Percentiles rank a stretch among this genome's conserved stretches.
Conservation (phyloP, 2,888 invertebrate species). For the Melikaiella ostensackeni region DNA sequence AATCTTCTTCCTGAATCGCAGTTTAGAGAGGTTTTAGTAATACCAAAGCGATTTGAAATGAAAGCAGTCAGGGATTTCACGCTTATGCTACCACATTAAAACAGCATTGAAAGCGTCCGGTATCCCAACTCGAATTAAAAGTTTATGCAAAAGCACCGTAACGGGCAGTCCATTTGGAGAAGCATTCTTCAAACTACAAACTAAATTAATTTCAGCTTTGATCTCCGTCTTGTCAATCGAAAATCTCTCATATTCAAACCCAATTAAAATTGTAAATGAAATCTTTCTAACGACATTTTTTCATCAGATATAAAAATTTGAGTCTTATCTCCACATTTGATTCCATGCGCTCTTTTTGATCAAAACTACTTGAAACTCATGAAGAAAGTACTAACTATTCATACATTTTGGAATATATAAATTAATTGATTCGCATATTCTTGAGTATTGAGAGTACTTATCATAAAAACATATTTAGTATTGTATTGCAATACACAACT, state of each 20-base stretch:
- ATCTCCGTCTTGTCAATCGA: background rate
- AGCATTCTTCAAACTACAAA: background rate
- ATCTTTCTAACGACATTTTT: background rate
- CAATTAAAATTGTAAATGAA: background rate
- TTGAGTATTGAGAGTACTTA: background rate
- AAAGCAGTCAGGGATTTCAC: conserved; percentile 29
- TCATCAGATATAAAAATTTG: background rate
- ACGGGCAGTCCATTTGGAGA: background rate
- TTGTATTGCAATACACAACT: background rate
- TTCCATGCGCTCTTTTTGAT: background rate
- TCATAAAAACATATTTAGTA: conserved; percentile 19
- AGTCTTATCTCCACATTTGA: background rate
- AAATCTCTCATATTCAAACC: background rate
- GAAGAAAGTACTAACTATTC: background rate
- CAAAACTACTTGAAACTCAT: conserved; percentile 42
- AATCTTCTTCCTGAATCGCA: conserved; percentile 25
- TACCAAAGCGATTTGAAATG: conserved; percentile 20
- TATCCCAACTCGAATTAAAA: background rate
- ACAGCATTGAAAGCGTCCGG: conserved; percentile 15
- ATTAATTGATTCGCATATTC: no score
- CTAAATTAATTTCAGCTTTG: conserved; percentile 21
- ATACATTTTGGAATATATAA: no score
- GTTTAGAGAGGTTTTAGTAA: conserved; percentile 5
- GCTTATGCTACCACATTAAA: conserved; percentile 31
- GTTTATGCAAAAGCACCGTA: background rate